These are phyloP conservation scores for Diploscapter pachys DNA, from an alignment of 1,140 invertebrate species.

Conservation along the genomic window DNA sequence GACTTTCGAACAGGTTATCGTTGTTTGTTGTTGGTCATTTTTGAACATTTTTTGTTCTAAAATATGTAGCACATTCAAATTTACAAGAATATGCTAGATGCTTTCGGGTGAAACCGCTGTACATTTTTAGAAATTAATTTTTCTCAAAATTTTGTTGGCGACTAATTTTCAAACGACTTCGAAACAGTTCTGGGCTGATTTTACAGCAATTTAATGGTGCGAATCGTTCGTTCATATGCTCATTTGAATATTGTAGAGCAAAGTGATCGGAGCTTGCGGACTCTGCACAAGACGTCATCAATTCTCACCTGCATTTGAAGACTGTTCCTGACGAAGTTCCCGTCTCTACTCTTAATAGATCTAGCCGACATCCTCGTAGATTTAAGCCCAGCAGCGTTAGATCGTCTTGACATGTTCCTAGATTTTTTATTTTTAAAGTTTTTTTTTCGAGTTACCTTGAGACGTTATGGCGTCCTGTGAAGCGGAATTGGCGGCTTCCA, in stretches of 20 bases:
- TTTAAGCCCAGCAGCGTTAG: constrained; percentile 34
- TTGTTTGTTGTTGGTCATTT: no score
- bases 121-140: no score
- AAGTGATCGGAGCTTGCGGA: neutral
- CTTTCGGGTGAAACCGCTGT: no score
- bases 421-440: neutral
- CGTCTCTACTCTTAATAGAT: constrained; percentile 39
- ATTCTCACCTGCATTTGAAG: constrained; percentile 45
- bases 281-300: neutral
- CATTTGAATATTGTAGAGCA: neutral
- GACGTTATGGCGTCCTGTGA: constrained; percentile 19
- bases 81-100: no score
- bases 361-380: constrained; percentile 44
- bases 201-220: neutral
- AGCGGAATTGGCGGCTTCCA: constrained; percentile 30
- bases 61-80: no score
- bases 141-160: no score
- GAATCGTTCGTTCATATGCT: no score
- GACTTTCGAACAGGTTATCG: no score
- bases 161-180: neutral
- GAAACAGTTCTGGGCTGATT: neutral
- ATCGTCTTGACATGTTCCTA: constrained; percentile 37
- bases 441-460: neutral
- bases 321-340: constrained; percentile 52
- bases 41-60: no score